Conservation (phyloP, 2,113 vertebrate species). For the Pseudorasbora parva region DNA sequence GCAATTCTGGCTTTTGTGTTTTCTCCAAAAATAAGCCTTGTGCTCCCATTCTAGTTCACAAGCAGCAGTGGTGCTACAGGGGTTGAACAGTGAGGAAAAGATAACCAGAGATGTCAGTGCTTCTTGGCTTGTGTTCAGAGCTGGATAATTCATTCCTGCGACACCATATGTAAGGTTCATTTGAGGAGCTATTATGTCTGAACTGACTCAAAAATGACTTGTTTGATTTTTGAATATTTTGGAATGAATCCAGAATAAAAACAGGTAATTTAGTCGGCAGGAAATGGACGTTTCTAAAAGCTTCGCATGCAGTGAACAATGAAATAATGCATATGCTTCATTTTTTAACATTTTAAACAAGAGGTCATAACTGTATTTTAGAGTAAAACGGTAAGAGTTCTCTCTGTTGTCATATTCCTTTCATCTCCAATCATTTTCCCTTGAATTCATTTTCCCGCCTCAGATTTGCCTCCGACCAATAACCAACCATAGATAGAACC, state of each 20-base stretch:
- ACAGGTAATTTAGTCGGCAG: neutral
- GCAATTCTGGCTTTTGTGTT: conserved; percentile 66
- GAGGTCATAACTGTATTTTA: neutral
- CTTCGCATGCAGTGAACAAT: neutral
- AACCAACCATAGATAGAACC: neutral
- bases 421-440: neutral
- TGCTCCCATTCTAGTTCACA: conserved; percentile 40
- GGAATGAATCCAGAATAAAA: neutral
- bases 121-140: neutral
- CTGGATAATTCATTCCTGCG: neutral
- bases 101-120: neutral
- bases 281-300: neutral
- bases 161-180: neutral
- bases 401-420: neutral
- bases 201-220: neutral
- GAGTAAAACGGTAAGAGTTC: neutral
- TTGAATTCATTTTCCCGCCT: too few relatives aligned
- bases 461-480: neutral
- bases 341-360: neutral
- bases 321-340: too few relatives aligned
- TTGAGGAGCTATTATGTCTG: neutral
- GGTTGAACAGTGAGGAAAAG: neutral
- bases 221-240: too few relatives aligned
- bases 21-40: conserved; percentile 65
- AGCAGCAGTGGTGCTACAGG: neutral